These are phyloP conservation scores for Potorous gilbertii DNA, from an alignment of 2,797 vertebrate species.

Conservation along the genomic window DNA sequence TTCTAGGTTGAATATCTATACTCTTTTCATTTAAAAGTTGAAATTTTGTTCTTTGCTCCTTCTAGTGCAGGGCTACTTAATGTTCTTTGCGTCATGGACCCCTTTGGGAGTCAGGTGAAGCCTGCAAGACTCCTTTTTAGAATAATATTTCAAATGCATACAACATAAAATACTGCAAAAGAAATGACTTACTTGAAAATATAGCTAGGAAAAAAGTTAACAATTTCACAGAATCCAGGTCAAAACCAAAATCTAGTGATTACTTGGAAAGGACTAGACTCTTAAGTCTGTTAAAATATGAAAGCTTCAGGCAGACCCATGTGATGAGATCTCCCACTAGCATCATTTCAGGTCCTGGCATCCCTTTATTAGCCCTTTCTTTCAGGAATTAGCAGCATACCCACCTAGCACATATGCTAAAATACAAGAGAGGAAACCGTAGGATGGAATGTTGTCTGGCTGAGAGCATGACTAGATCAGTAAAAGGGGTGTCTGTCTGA, in stretches of 20 bases:
- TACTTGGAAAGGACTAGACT: neutral
- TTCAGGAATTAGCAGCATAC: neutral
- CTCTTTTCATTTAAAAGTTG: neutral
- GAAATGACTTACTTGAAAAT: neutral
- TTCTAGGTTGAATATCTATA: constrained; percentile 2
- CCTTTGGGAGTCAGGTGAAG: neutral
- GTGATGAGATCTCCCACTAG: neutral
- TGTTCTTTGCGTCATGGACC: neutral
- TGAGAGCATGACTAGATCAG: constrained; percentile 43
- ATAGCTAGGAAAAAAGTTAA: neutral
- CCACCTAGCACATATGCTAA: constrained; percentile 58
- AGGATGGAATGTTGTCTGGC: constrained; percentile 47
- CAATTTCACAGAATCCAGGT: neutral
- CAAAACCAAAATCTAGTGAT: neutral
- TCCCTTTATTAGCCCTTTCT: neutral
- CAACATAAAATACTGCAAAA: neutral
- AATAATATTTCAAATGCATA: neutral
- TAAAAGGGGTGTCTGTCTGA: constrained; percentile 24
- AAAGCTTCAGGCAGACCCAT: neutral
- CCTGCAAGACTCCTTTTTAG: neutral
- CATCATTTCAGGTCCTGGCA: neutral
- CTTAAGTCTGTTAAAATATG: constrained; percentile 6
- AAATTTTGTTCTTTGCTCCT: neutral
- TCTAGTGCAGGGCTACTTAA: neutral
- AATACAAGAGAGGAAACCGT: constrained; percentile 61